Evolutionary conservation across 2,113 vertebrate genomes (phyloP).

Genomic region (Sylvietta virens): DNA sequence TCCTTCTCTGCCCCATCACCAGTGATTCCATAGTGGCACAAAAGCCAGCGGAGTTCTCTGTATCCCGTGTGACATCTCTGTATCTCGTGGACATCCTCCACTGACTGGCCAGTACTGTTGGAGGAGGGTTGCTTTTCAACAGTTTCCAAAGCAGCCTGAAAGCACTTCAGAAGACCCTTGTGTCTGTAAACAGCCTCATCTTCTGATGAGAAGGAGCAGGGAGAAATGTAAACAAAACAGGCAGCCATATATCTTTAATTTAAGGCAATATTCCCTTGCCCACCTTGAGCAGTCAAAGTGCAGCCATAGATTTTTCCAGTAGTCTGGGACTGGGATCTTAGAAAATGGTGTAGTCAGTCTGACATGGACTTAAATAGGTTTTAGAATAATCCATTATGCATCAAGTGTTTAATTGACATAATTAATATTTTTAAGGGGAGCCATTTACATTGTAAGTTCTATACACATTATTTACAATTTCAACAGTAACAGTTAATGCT

Average conservation of each 20-base stretch:
- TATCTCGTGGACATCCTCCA: not conserved
- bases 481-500: conserved; percentile 68
- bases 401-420: conserved; percentile 65
- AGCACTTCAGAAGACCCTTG: not conserved
- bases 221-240: not conserved
- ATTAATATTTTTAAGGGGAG: conserved; percentile 70
- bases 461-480: conserved; percentile 62
- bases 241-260: not conserved
- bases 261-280: not conserved
- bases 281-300: not conserved
- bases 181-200: not conserved
- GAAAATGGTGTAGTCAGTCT: not conserved
- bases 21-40: not conserved
- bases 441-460: conserved; percentile 35
- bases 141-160: not conserved
- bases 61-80: not conserved
- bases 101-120: not conserved
- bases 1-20: not conserved
- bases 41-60: not conserved
- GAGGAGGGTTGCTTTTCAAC: not conserved
- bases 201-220: not conserved
- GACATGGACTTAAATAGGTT: conserved; percentile 33
- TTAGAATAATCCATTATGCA: conserved; percentile 54
- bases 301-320: not conserved
- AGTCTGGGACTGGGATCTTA: conserved; percentile 1